Percentiles rank a stretch among this genome's conserved stretches.
These are phyloP conservation scores for Sinonovacula constricta DNA, from an alignment of 1,140 invertebrate genomes.

Conservation along the genomic window DNA sequence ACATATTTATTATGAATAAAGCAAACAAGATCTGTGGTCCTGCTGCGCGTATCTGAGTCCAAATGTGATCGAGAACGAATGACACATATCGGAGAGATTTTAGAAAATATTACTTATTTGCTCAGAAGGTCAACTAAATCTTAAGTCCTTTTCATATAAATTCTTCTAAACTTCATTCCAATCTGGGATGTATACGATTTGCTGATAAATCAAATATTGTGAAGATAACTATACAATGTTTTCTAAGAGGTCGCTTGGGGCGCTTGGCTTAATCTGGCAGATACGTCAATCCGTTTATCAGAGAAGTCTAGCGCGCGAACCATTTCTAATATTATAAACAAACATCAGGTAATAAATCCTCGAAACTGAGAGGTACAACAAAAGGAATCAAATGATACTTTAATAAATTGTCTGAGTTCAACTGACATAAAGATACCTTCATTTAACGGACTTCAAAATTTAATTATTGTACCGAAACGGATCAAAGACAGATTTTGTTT, in stretches of 20 bases:
- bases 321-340: slow-evolving; percentile 51
- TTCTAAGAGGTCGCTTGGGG: slow-evolving; percentile 8
- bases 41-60: no score
- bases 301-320: slow-evolving; percentile 28
- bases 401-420: slow-evolving; percentile 47
- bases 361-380: slow-evolving; percentile 21
- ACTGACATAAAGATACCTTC: no score
- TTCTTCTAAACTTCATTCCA: neutral
- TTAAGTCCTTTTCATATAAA: neutral
- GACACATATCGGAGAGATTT: no score
- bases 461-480: no score
- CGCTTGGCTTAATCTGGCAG: slow-evolving; percentile 25
- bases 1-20: no score
- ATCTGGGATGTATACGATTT: slow-evolving; percentile 12
- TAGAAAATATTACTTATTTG: neutral
- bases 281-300: slow-evolving; percentile 50
- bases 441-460: no score
- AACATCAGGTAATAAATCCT: slow-evolving; percentile 44
- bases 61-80: no score
- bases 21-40: no score
- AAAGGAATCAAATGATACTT: slow-evolving; percentile 23
- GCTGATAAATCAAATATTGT: slow-evolving; percentile 36
- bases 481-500: no score
- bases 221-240: slow-evolving; percentile 14
- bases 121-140: neutral